Evolutionary conservation across 2,888 invertebrate species (phyloP).

Genomic region (Dascillus cervinus): DNA sequence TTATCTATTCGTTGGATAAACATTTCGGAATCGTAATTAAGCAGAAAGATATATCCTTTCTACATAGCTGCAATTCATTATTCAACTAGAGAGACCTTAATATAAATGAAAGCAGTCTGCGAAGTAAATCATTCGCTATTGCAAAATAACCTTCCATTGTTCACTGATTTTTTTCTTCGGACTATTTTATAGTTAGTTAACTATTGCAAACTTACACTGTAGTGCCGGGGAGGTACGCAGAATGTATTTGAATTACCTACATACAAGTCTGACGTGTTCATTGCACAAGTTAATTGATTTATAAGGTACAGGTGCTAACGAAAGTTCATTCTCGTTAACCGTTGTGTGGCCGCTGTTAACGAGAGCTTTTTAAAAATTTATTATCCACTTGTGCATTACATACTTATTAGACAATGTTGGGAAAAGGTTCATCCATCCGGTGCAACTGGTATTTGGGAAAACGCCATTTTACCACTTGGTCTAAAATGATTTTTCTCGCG

Average conservation of each 20-base stretch:
- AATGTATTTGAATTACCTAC: conserved; percentile 5
- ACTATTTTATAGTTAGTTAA: neutral
- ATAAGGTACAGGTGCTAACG: conserved; percentile 16
- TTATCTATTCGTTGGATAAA: too few species aligned
- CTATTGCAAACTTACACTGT: too few species aligned
- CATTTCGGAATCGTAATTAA: too few species aligned
- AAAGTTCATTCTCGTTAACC: conserved; percentile 5
- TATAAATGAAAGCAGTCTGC: conserved; percentile 6
- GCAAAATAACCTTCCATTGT: conserved; percentile 10
- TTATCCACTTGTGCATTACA: too few species aligned
- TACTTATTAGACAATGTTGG: too few species aligned
- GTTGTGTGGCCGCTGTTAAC: too few species aligned
- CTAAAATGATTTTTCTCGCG: too few species aligned
- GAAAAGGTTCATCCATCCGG: too few species aligned
- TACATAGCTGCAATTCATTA: too few species aligned
- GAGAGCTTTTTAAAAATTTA: neutral
- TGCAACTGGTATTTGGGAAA: too few species aligned
- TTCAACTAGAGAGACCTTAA: conserved; percentile 7
- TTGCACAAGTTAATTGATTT: conserved; percentile 18
- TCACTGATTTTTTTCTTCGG: conserved; percentile 4
- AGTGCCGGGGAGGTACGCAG: neutral
- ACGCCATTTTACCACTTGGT: too few species aligned
- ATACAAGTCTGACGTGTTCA: conserved; percentile 8
- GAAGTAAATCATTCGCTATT: conserved; percentile 8
- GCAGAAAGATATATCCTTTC: too few species aligned